phyloP scores from a whole-genome alignment of 2,888 invertebrate species.

The Stegana nigrithorax region DNA sequence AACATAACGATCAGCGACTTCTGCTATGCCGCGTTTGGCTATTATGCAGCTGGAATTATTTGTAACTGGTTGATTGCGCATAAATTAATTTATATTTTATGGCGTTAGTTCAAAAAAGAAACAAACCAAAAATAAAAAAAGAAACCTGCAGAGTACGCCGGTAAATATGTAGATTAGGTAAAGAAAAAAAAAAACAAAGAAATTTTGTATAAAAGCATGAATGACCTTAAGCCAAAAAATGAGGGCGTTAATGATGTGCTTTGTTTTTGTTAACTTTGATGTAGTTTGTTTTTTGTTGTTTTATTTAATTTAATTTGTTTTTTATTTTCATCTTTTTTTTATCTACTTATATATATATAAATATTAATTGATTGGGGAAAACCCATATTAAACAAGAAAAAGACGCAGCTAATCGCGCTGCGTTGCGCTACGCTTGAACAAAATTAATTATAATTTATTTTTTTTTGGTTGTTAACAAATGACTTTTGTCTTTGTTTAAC shows the following conservation, averaged over 20 bases:
- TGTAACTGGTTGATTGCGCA: conserved; percentile 62
- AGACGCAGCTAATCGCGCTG: background rate
- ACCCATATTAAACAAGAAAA: conserved; percentile 17
- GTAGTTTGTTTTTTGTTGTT: conserved; percentile 30
- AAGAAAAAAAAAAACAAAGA: background rate
- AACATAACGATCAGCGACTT: no score
- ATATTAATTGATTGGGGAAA: conserved; percentile 54
- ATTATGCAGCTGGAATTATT: conserved; percentile 62
- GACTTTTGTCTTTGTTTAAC: no score
- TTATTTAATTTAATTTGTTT: conserved; percentile 19
- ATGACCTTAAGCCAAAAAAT: conserved; percentile 58
- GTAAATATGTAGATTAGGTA: conserved; percentile 48
- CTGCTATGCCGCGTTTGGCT: no score
- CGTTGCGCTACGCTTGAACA: no score
- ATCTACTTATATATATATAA: conserved; percentile 30
- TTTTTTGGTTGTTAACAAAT: background rate
- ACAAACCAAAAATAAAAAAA: no score
- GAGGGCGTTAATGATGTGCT: conserved; percentile 63
- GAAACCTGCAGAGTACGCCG: conserved; percentile 1
- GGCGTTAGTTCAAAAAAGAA: conserved; percentile 49
- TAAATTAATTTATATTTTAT: conserved; percentile 61
- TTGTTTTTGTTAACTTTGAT: conserved; percentile 35
- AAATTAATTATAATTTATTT: background rate
- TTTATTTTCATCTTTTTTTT: conserved; percentile 27
- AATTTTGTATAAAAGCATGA: conserved; percentile 46